phyloP scores from a whole-genome alignment of 2,888 invertebrate genomes.

The Melanchra persicariae region DNA sequence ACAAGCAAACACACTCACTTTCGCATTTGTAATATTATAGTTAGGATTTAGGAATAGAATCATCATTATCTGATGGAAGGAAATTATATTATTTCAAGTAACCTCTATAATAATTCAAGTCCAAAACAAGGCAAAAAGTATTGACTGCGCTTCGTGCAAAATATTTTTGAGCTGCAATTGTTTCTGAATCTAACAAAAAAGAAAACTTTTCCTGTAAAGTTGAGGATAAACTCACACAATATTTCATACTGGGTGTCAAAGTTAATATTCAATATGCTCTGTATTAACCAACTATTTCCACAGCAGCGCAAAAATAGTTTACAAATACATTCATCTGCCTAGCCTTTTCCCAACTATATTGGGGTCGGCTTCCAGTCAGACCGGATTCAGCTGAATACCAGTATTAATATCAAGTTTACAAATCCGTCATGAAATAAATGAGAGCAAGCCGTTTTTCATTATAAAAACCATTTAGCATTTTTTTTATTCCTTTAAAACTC shows the following conservation, averaged over 20 bases:
- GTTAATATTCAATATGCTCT: constrained; percentile 35
- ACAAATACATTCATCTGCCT: too few relatives aligned
- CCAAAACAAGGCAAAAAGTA: neutral
- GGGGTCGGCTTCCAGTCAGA: too few relatives aligned
- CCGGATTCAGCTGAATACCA: too few relatives aligned
- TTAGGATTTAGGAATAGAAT: too few relatives aligned
- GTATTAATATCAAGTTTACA: too few relatives aligned
- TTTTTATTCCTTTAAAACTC: neutral
- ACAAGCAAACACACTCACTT: too few relatives aligned
- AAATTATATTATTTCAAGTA: neutral
- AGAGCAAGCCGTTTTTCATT: neutral
- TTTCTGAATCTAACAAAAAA: neutral
- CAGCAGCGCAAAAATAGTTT: too few relatives aligned
- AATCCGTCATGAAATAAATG: neutral
- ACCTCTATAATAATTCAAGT: neutral
- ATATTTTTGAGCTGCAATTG: constrained; percentile 1
- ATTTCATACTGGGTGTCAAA: constrained; percentile 42
- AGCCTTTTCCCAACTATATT: too few relatives aligned
- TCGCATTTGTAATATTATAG: too few relatives aligned
- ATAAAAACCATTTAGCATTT: neutral
- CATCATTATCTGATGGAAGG: neutral
- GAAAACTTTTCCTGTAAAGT: constrained; percentile 9
- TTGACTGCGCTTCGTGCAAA: neutral
- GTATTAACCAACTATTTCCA: constrained; percentile 24
- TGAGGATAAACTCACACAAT: constrained; percentile 29